Conservation (phyloP, 2,888 invertebrate species). For the Strigamia crassipes region DNA sequence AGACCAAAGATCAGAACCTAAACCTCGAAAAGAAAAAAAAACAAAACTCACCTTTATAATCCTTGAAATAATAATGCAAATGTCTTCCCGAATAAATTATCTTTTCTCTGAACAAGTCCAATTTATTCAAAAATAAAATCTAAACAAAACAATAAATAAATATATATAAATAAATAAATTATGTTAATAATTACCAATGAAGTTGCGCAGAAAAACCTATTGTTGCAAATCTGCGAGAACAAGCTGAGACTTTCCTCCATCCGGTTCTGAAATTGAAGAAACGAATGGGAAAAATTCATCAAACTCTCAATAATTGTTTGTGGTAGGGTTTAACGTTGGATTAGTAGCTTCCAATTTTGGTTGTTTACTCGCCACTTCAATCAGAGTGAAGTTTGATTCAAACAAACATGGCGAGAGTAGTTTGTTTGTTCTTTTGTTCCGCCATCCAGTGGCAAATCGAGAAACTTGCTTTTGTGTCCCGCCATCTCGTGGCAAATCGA, state of each 20-base stretch:
- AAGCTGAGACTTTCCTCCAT: conserved; percentile 68
- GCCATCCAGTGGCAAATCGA: no score
- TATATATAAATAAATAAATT: conserved; percentile 27
- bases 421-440: no score
- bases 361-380: no score
- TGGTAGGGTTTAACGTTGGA: no score
- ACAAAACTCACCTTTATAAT: conserved; percentile 51
- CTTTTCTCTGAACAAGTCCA: conserved; percentile 60
- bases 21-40: not conserved
- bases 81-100: conserved; percentile 59
- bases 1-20: not conserved
- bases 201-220: conserved; percentile 68
- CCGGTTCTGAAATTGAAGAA: conserved; percentile 61
- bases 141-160: conserved; percentile 51
- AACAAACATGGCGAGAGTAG: no score
- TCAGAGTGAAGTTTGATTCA: no score
- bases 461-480: no score
- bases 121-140: conserved; percentile 60
- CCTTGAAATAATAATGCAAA: conserved; percentile 54
- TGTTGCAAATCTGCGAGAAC: conserved; percentile 69
- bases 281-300: not conserved
- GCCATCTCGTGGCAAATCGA: no score
- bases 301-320: not conserved
- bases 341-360: no score
- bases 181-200: conserved; percentile 62